Evolutionary conservation across 2,113 vertebrate species (phyloP).

Genomic region (Halichoerus grypus): DNA sequence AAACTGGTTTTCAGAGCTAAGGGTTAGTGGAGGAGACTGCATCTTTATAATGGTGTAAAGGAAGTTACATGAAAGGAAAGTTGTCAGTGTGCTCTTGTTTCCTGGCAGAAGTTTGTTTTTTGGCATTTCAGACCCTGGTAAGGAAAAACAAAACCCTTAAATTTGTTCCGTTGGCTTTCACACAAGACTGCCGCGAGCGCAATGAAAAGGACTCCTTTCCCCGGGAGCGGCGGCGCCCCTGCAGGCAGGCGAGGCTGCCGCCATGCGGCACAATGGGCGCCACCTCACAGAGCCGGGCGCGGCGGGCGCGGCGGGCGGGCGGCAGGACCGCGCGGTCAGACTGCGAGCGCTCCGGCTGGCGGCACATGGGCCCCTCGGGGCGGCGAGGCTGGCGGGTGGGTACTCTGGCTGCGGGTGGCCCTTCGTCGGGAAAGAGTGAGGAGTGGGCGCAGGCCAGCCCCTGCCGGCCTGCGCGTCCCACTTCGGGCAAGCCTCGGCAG

Average conservation of each 20-base stretch:
- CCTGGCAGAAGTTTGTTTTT: not conserved
- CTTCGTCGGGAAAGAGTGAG: not conserved
- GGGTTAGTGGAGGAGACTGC: not conserved
- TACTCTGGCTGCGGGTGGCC: not conserved
- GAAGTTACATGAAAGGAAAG: not conserved
- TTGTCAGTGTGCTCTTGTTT: not conserved
- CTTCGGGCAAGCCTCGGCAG: not conserved
- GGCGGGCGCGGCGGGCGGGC: not conserved
- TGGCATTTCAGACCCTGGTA: not conserved
- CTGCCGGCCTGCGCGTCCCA: not conserved
- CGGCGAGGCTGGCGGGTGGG: conserved; percentile 51
- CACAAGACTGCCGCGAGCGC: not conserved
- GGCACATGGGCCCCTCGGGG: conserved; percentile 59
- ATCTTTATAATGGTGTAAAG: not conserved
- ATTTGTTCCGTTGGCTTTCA: not conserved
- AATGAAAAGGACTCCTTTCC: not conserved
- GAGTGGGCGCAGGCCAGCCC: not conserved
- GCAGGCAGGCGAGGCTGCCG: not conserved
- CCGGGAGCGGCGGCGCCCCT: accelerated
- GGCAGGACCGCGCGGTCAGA: not conserved
- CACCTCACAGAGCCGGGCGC: conserved; percentile 57
- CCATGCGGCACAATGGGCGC: conserved; percentile 53
- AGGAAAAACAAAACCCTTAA: not conserved
- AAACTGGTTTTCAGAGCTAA: not conserved
- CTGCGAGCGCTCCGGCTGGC: not conserved